Conservation (phyloP, 2,113 vertebrate genomes). For the Dendrocopos noguchii region DNA sequence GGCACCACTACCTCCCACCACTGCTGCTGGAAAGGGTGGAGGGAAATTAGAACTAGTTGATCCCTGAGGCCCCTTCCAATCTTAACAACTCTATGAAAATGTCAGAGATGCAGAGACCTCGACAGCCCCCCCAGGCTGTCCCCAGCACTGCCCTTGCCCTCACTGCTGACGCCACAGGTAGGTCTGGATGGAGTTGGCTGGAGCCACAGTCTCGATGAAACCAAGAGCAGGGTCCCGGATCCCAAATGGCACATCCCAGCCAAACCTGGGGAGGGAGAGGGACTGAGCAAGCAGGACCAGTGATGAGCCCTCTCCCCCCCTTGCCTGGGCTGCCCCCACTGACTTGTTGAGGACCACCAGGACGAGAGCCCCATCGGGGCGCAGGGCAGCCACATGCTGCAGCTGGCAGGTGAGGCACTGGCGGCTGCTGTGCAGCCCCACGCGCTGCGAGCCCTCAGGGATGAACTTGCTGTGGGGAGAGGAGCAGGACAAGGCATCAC, state of each 20-base stretch:
- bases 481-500: not conserved
- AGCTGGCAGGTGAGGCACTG: constrained; percentile 54
- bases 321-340: not conserved
- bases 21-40: not conserved
- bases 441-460: constrained; percentile 84
- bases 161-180: constrained; percentile 83
- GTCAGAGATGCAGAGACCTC: not conserved
- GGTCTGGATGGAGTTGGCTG: constrained; percentile 86
- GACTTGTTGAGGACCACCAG: constrained; percentile 89
- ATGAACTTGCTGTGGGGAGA: constrained; percentile 86
- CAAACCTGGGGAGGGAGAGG: not conserved
- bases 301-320: not conserved
- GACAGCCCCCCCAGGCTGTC: rapidly evolving
- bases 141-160: not conserved
- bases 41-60: not conserved
- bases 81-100: not conserved
- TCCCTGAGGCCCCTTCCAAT: too few relatives aligned
- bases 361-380: constrained; percentile 78
- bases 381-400: constrained; percentile 80
- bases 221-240: constrained; percentile 81
- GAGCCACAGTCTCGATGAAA: constrained; percentile 76
- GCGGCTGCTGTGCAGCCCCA: constrained; percentile 76
- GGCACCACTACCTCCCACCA: not conserved
- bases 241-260: constrained; percentile 74
- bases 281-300: rapidly evolving